A percentile compares a stretch with the other conserved stretches of the same genome.
phyloP scores from a whole-genome alignment of 2,797 vertebrate species.

The Epinephelus awoara region DNA sequence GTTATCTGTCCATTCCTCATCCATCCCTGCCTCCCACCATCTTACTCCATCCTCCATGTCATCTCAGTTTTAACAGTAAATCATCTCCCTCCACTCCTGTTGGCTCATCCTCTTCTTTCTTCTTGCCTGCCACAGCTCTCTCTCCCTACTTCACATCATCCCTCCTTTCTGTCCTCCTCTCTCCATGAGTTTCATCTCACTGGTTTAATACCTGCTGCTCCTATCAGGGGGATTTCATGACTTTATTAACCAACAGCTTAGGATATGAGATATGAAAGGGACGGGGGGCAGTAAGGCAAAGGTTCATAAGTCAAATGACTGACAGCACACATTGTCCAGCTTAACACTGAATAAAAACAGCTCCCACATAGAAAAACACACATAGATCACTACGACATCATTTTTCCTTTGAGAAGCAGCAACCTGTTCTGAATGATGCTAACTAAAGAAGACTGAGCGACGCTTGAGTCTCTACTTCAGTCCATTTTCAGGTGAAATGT shows the following conservation, averaged over 20 bases:
- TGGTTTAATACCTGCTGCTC: conserved; percentile 47
- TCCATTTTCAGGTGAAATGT: conserved; percentile 27
- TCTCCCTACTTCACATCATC: conserved; percentile 1
- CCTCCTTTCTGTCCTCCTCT: neutral
- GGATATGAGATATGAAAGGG: conserved; percentile 20
- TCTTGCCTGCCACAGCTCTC: conserved; percentile 3
- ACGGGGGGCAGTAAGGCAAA: neutral
- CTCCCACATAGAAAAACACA: neutral
- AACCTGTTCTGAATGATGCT: conserved; percentile 5
- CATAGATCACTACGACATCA: neutral
- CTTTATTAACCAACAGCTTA: conserved; percentile 37
- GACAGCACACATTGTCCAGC: conserved; percentile 18
- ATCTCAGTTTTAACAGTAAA: conserved; percentile 39
- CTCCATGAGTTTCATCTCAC: conserved; percentile 12
- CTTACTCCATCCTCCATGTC: conserved; percentile 25
- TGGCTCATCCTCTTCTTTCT: conserved; percentile 31
- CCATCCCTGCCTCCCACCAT: conserved; percentile 21
- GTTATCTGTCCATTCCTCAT: conserved; percentile 12
- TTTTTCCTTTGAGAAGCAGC: conserved; percentile 19
- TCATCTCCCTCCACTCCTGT: conserved; percentile 25
- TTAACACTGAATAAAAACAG: conserved; percentile 14
- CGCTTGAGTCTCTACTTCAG: conserved; percentile 26
- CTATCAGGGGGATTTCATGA: conserved; percentile 31
- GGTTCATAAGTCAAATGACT: conserved; percentile 20
- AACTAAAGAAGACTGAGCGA: neutral